Evolutionary conservation across 2,797 vertebrate genomes (phyloP).

Genomic region (Sebastes dallii): DNA sequence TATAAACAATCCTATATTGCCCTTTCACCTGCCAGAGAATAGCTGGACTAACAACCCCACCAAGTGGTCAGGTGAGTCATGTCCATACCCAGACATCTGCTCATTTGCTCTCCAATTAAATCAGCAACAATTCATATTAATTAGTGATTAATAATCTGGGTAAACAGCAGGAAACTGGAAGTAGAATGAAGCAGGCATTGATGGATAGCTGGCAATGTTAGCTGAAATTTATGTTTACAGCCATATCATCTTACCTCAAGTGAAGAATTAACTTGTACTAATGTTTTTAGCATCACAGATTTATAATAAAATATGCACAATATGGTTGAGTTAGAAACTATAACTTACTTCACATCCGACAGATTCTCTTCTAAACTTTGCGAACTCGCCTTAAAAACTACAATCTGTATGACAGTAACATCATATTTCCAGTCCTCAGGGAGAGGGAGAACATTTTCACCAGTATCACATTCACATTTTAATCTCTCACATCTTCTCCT

Average conservation of each 20-base stretch:
- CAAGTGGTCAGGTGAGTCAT: constrained; percentile 77
- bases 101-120: constrained; percentile 37
- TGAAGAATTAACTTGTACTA: not conserved
- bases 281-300: not conserved
- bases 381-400: constrained; percentile 22
- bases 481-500: constrained; percentile 51
- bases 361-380: constrained; percentile 35
- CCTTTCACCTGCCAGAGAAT: constrained; percentile 74
- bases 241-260: not conserved
- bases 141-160: constrained; percentile 16
- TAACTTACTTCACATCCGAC: constrained; percentile 7
- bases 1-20: constrained; percentile 19
- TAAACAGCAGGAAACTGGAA: constrained; percentile 2
- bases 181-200: not conserved
- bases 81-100: constrained; percentile 3
- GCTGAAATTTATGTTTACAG: not conserved
- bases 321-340: not conserved
- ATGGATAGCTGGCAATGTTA: not conserved
- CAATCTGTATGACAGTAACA: constrained; percentile 19
- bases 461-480: constrained; percentile 52
- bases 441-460: constrained; percentile 43
- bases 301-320: not conserved
- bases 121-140: not conserved
- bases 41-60: constrained; percentile 79
- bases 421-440: constrained; percentile 31